A percentile compares a stretch with the other conserved stretches of the same genome.
Evolutionary conservation across 2,113 vertebrate genomes (phyloP).

Genomic region (Motacilla alba): DNA sequence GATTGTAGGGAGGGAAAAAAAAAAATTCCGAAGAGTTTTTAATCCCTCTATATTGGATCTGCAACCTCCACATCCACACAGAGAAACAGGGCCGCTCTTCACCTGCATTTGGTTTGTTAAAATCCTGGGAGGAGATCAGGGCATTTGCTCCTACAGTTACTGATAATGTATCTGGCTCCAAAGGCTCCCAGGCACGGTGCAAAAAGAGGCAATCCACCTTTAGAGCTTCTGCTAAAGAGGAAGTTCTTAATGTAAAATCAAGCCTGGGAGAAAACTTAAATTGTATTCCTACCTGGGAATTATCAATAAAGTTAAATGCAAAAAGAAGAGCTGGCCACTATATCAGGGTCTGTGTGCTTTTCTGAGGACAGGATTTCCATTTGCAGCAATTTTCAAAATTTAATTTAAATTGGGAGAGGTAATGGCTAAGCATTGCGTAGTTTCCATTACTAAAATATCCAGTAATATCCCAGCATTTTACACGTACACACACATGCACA

Average conservation of each 20-base stretch:
- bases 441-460: slow-evolving; percentile 33
- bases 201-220: neutral
- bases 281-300: slow-evolving; percentile 30
- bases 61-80: neutral
- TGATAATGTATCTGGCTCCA: neutral
- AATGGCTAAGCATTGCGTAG: slow-evolving; percentile 12
- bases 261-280: slow-evolving; percentile 35
- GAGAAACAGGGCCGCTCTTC: neutral
- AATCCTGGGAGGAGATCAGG: neutral
- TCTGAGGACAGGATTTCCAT: slow-evolving; percentile 42
- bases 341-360: slow-evolving; percentile 17
- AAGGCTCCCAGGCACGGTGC: neutral
- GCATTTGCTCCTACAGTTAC: neutral
- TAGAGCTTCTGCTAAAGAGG: neutral
- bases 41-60: neutral
- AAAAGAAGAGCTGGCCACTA: slow-evolving; percentile 1
- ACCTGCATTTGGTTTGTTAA: neutral
- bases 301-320: slow-evolving; percentile 40
- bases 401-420: slow-evolving; percentile 51
- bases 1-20: neutral
- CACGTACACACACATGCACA: neutral
- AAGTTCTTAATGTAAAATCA: slow-evolving; percentile 10
- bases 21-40: neutral
- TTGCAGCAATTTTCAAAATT: slow-evolving; percentile 50
- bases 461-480: neutral